Evolutionary conservation across 1,140 invertebrate species (phyloP), one percentile per base, ranked within the genome.

Genomic region (Tetragnatha versicolor): DNA sequence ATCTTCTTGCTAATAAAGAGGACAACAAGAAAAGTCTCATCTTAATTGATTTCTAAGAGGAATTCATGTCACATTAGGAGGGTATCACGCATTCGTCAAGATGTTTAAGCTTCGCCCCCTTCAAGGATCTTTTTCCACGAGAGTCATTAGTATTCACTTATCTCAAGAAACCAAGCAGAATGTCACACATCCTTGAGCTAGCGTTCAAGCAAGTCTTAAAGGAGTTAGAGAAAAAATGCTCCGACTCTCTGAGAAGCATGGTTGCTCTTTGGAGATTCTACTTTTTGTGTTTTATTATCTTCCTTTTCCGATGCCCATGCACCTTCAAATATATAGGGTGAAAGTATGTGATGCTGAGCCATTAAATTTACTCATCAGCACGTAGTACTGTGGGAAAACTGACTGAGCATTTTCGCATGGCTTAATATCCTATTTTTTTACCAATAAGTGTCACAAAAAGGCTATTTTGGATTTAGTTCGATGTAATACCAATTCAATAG

Each of bases 131-230:
- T 68, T 31, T 22, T 69, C 53, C n/a, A 45, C 49, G 42, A n/a
- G 22, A 10, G 33, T 47, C 69, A 53, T 73, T 60, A 73, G 69
- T 73, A 42, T 73, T 73, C 69, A 73, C 69, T 73, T 73, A 73
- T 31, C 69, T 60, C 53, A 58, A 73, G 53, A 73, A 73, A 31
- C 69, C 35, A 73, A 39, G 53, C 55, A 39, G 55, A 73, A 60
- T 73, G 69, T 70, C 69, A 35, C 55, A 73, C 69, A 73, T 60
- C 55, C 55, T 73, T 60, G 53, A 60, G 35, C 35, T 51, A 42
- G 22, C 27, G 25, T 47, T 10, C 25, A 60, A 45, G 51, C 42
- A 68, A 51, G 25, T 42, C 42, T 29, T 20, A 51, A 35, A 17
- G 7, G 27, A 51, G 29, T 29, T 22, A 68, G 69, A 47, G 53